Evolutionary conservation across 2,113 vertebrate species (phyloP).

Genomic region (Corythaeola cristata): DNA sequence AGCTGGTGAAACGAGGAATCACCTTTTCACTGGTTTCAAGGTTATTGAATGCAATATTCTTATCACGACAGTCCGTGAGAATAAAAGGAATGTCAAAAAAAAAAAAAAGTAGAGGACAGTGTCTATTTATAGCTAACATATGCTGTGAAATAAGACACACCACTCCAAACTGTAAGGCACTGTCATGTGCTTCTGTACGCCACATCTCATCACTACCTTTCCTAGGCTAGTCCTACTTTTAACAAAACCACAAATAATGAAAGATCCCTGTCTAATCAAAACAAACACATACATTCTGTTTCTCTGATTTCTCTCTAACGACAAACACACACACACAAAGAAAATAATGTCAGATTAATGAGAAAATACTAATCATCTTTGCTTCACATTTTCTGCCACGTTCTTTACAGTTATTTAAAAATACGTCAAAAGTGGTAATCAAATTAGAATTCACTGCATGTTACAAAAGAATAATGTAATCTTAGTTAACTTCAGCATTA

Average conservation of each 20-base stretch:
- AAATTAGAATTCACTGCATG: background rate
- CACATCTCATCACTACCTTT: background rate
- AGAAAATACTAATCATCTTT: background rate
- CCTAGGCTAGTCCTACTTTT: background rate
- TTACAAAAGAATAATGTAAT: background rate
- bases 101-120: background rate
- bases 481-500: background rate
- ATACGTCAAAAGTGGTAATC: background rate
- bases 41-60: background rate
- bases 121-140: background rate
- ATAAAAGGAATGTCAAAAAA: background rate
- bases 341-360: background rate
- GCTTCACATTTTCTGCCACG: background rate
- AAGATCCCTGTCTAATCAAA: background rate
- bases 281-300: background rate
- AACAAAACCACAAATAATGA: background rate
- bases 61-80: background rate
- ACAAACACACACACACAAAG: background rate
- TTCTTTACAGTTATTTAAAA: background rate
- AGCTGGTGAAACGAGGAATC: background rate
- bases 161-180: background rate
- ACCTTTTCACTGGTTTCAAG: background rate
- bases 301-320: background rate
- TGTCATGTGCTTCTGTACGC: background rate
- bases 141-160: background rate